Base-by-base conservation (phyloP, 2,113 vertebrate species). In the Melospiza melodia region DNA sequence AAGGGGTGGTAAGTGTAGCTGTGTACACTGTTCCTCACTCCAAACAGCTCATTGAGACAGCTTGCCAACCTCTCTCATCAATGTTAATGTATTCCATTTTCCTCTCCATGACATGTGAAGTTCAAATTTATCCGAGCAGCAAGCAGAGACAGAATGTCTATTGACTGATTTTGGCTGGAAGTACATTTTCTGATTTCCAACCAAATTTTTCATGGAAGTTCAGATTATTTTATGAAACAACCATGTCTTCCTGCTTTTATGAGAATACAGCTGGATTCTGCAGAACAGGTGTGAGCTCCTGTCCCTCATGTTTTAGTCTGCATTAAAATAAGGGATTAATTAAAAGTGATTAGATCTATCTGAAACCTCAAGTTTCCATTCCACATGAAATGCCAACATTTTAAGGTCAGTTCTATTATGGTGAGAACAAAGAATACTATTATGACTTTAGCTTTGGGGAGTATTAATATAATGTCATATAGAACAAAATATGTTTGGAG, bases 121-220 rank as follows among this genome's bases (percentile, higher is more conserved):
- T 90, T 93, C 81, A 89, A 89, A 90, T 86, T 93, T 76, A 95
- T 89, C 37, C 0, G 12, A 92, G 37, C 85, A 86, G 76, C 76
- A 93, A 87, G 55, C 9, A 80, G 63, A 93, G 78, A 93, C 94
- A 96, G 66, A 87, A 90, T 84, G 44, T 63, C 95, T 65, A 91
- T 92, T 92, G 89, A 95, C 73, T 52, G 52, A 15, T 92, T 88
- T 93, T 96, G 96, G 91, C 91, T 94, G 65, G 61, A 78, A 93
- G 39, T 43, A 37, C 37, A 21, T 87, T 93, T 96, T 92, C 80
- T 66, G 73, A 95, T 61, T 93, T 84, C 73, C 79, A 93, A 92
- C 37, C 31, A 72, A 30, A 75, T 92, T 88, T 71, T 92, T 93
- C 59, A 82, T 46, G 76, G 79, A 54, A 8, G 37, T 87, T 91